Evolutionary conservation across 2,888 invertebrate genomes (phyloP).

Genomic region (Cistogaster globosa): DNA sequence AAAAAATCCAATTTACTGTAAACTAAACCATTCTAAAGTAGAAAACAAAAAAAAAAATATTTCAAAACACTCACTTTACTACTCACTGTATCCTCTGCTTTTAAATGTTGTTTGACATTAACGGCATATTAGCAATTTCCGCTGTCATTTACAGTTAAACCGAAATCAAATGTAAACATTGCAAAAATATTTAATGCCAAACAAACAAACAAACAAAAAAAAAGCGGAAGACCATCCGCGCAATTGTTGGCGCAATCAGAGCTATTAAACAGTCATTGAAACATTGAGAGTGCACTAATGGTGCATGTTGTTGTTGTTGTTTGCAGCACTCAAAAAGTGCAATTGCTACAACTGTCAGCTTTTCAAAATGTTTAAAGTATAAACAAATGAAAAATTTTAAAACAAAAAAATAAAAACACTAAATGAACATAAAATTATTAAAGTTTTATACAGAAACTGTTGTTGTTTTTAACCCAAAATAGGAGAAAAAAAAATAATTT

Average conservation of each 20-base stretch:
- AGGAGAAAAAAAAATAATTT: constrained; percentile 10
- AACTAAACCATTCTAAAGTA: not conserved
- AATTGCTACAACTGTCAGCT: constrained; percentile 65
- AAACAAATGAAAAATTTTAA: constrained; percentile 48
- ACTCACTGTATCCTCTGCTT: constrained; percentile 34
- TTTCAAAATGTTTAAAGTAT: constrained; percentile 61
- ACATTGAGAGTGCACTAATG: constrained; percentile 69
- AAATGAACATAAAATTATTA: constrained; percentile 20
- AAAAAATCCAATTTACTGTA: not conserved
- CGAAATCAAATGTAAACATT: constrained; percentile 60
- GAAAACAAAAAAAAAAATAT: constrained; percentile 7
- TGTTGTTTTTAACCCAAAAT: constrained; percentile 21
- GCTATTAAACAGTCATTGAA: constrained; percentile 69
- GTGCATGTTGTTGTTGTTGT: constrained; percentile 8
- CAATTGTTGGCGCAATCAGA: constrained; percentile 37
- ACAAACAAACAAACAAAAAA: not conserved
- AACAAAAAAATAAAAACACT: not conserved
- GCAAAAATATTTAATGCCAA: constrained; percentile 28
- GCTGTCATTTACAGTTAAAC: constrained; percentile 67
- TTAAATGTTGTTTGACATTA: constrained; percentile 67
- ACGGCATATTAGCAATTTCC: constrained; percentile 69
- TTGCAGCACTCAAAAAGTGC: constrained; percentile 51
- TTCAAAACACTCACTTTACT: not conserved
- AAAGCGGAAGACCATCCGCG: not conserved
- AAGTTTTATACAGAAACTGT: constrained; percentile 41